Conservation (phyloP, 2,888 invertebrate species). For the Coenonympha arcania region DNA sequence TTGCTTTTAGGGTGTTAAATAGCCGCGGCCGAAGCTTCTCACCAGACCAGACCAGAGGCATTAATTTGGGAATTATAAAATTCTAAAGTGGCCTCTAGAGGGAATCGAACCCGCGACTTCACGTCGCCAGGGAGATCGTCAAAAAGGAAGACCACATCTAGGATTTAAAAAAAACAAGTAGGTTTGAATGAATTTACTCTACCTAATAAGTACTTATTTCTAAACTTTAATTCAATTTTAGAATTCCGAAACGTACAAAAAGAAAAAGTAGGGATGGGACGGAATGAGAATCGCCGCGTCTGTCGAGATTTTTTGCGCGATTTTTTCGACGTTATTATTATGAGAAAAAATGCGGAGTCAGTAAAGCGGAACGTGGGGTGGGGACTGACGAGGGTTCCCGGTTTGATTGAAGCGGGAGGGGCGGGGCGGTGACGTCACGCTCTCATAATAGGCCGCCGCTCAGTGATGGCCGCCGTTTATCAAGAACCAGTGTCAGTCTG, state of each 20-base stretch:
- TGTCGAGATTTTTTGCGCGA: slow-evolving; percentile 72
- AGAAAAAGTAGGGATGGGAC: slow-evolving; percentile 65
- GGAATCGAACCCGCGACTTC: too few species aligned
- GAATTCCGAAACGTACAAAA: slow-evolving; percentile 45
- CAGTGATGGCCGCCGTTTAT: slow-evolving; percentile 74
- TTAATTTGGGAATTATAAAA: too few species aligned
- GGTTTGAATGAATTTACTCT: background rate
- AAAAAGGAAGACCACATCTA: too few species aligned
- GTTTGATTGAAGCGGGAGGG: slow-evolving; percentile 71
- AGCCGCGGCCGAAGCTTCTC: too few species aligned
- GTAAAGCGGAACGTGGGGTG: slow-evolving; percentile 72
- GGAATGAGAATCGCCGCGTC: slow-evolving; percentile 59
- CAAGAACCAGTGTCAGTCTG: slow-evolving; percentile 59
- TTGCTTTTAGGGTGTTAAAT: too few species aligned
- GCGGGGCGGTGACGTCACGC: slow-evolving; percentile 74
- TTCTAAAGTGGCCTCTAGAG: too few species aligned
- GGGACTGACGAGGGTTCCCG: slow-evolving; percentile 73
- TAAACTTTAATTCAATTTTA: slow-evolving; percentile 53
- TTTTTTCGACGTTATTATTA: slow-evolving; percentile 74
- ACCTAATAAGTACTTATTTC: too few species aligned
- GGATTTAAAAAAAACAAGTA: too few species aligned
- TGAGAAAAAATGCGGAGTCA: slow-evolving; percentile 73
- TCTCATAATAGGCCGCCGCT: slow-evolving; percentile 72
- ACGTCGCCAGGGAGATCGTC: too few species aligned
- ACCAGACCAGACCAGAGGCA: too few species aligned